These are phyloP conservation scores for Tolmerus cingulatus DNA, from an alignment of 2,888 invertebrate species.

Conservation along the genomic window DNA sequence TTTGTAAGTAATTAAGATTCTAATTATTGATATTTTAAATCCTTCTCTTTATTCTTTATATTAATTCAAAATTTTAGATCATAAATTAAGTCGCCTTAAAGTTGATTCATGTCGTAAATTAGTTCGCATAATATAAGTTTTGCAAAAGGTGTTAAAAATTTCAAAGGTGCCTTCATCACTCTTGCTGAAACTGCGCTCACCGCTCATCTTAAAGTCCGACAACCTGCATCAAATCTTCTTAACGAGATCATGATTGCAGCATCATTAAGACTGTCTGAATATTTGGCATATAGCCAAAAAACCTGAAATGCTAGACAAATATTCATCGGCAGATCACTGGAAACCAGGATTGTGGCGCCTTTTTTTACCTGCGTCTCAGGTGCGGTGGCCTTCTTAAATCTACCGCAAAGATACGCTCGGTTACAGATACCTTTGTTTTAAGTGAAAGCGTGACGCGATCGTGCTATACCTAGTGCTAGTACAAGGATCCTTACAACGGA, in stretches of 20 bases:
- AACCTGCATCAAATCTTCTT: neutral
- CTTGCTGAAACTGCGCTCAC: neutral
- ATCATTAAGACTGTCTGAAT: neutral
- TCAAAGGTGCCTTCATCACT: neutral
- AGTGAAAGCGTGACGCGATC: conserved; percentile 27
- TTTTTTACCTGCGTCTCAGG: neutral
- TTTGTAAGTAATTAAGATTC: too few species aligned
- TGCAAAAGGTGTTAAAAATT: neutral
- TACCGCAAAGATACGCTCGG: conserved; percentile 8
- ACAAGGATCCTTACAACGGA: neutral
- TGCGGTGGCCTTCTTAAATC: neutral
- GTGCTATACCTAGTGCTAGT: neutral
- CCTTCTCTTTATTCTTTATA: neutral
- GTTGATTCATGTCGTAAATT: neutral
- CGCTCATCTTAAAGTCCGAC: neutral
- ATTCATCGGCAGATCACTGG: neutral
- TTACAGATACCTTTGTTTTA: conserved; percentile 20
- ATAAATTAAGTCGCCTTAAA: neutral
- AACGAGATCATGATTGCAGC: neutral
- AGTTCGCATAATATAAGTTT: neutral
- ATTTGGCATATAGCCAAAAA: neutral
- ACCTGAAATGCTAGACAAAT: neutral
- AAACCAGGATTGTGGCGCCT: neutral
- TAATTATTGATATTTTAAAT: too few species aligned
- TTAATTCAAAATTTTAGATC: neutral